These are phyloP conservation scores for Thalassophryne amazonica DNA, from an alignment of 2,797 vertebrate species.

Conservation along the genomic window DNA sequence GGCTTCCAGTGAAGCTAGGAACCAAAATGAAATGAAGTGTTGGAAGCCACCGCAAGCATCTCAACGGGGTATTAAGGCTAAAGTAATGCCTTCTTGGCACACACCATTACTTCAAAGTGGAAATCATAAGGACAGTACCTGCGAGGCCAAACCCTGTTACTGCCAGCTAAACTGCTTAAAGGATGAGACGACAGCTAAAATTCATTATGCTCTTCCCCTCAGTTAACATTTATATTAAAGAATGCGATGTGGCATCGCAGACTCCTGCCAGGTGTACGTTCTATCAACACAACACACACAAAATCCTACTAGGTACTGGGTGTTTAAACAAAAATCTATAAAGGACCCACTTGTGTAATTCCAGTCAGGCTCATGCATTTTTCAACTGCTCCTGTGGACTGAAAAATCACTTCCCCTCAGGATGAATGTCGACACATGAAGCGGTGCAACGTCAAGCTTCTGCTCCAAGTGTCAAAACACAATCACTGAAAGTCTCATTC, in stretches of 20 bases:
- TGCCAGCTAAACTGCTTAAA: conserved; percentile 10
- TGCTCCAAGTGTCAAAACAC: conserved; percentile 11
- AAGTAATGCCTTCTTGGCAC: conserved; percentile 67
- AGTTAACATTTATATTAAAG: not conserved
- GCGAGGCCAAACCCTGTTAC: conserved; percentile 29
- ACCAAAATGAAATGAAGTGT: conserved; percentile 59
- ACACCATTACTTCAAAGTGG: conserved; percentile 63
- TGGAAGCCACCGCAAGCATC: conserved; percentile 39
- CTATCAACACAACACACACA: not conserved
- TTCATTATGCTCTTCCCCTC: conserved; percentile 7
- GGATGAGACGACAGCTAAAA: not conserved
- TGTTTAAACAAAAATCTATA: not conserved
- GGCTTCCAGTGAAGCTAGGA: conserved; percentile 25
- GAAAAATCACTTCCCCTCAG: conserved; percentile 14
- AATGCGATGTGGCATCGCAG: conserved; percentile 3
- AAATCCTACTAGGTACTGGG: not conserved
- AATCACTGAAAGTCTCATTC: conserved; percentile 9
- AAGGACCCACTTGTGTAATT: conserved; percentile 28
- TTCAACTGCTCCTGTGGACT: conserved; percentile 19
- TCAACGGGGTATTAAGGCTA: conserved; percentile 55
- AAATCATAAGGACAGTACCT: conserved; percentile 50
- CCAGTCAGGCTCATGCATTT: conserved; percentile 14
- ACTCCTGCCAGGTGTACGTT: too few species aligned
- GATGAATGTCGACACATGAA: conserved; percentile 26
- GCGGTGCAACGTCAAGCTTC: conserved; percentile 8